Percentiles rank a stretch among this genome's conserved stretches.
Evolutionary conservation across 2,113 vertebrate species (phyloP).

Genomic region (Alethe diademata): DNA sequence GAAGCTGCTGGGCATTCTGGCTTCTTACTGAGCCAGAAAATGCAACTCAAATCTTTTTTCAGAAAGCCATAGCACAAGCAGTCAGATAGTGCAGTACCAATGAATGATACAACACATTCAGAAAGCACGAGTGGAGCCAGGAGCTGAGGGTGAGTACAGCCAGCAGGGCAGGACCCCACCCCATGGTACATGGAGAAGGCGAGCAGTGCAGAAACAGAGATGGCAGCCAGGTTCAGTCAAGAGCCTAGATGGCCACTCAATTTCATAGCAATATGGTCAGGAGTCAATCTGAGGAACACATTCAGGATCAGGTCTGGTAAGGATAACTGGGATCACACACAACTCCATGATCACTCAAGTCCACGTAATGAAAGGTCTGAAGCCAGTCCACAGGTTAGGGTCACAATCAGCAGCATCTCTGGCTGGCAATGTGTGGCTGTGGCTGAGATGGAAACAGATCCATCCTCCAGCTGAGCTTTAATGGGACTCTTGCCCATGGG

Average conservation of each 20-base stretch:
- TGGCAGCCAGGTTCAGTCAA: neutral
- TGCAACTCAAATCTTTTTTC: neutral
- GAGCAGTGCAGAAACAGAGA: neutral
- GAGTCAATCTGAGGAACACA: neutral
- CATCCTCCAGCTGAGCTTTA: neutral
- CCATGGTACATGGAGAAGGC: neutral
- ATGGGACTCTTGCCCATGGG: no score
- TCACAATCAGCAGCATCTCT: neutral
- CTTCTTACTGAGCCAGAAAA: neutral
- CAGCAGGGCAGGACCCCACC: neutral
- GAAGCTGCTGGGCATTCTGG: neutral
- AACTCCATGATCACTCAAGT: neutral
- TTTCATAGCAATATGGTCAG: neutral
- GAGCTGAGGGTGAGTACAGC: neutral
- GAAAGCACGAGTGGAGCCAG: neutral
- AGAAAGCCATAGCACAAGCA: neutral
- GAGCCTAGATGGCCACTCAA: neutral
- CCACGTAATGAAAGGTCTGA: no score
- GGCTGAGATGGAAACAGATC: neutral
- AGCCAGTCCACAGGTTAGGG: neutral
- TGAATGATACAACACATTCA: rapidly evolving
- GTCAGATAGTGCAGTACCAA: neutral
- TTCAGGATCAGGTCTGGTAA: neutral
- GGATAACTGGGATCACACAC: no score
- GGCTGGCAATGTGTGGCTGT: rapidly evolving